These are phyloP conservation scores for Eupeodes corollae DNA, from an alignment of 1,140 invertebrate genomes.

Conservation along the genomic window DNA sequence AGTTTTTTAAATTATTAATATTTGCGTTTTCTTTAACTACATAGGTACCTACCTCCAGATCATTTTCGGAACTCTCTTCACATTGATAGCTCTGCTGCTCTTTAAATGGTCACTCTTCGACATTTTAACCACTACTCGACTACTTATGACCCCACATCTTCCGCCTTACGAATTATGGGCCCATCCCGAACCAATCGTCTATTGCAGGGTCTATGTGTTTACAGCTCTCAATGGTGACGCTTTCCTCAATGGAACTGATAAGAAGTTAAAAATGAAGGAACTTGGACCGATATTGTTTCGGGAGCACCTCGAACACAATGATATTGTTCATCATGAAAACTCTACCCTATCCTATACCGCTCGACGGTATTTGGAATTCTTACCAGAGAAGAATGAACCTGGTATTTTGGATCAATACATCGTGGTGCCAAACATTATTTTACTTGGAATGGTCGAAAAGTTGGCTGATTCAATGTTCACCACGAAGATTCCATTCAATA, in stretches of 20 bases:
- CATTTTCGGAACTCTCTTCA: too few relatives aligned
- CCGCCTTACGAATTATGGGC: conserved; percentile 52
- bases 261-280: conserved; percentile 44
- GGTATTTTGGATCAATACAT: conserved; percentile 43
- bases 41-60: too few relatives aligned
- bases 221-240: conserved; percentile 48
- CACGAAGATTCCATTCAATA: conserved; percentile 38
- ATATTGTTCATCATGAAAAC: conserved; percentile 45
- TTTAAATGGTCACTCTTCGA: too few relatives aligned
- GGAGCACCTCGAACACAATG: too few relatives aligned
- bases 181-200: conserved; percentile 42
- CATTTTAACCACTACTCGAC: conserved; percentile 24
- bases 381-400: conserved; percentile 38
- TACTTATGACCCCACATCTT: conserved; percentile 47
- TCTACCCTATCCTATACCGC: conserved; percentile 46
- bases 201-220: conserved; percentile 44
- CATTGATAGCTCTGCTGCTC: too few relatives aligned
- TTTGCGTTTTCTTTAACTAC: too few relatives aligned
- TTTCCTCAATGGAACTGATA: conserved; percentile 41
- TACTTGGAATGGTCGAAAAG: conserved; percentile 45
- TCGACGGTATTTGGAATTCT: conserved; percentile 38
- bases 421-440: conserved; percentile 45
- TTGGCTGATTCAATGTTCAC: conserved; percentile 42
- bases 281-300: conserved; percentile 47
- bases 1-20: too few relatives aligned